Percentiles rank a stretch among this genome's conserved stretches.
phyloP scores from a whole-genome alignment of 2,888 invertebrate species.

The Drosophila aldrichi region DNA sequence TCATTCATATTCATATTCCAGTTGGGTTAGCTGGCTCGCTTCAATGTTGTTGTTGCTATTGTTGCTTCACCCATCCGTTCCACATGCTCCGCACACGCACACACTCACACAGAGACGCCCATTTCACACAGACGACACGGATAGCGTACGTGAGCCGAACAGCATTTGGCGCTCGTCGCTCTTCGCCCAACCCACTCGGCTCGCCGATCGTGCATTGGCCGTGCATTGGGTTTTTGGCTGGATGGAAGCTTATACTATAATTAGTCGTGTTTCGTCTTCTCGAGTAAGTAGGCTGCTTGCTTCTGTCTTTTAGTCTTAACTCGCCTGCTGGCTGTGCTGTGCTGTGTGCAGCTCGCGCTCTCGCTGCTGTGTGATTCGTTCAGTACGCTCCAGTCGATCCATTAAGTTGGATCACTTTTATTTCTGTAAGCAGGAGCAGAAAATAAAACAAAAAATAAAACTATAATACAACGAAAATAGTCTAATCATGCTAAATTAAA shows the following conservation, averaged over 20 bases:
- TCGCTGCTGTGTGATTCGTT: constrained; percentile 66
- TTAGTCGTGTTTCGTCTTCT: constrained; percentile 85
- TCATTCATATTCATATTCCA: constrained; percentile 66
- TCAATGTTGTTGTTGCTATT: constrained; percentile 49
- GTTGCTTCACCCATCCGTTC: constrained; percentile 68
- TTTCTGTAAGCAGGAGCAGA: constrained; percentile 59
- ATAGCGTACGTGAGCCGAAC: constrained; percentile 64
- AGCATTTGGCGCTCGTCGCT: constrained; percentile 24
- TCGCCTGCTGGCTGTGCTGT: constrained; percentile 40
- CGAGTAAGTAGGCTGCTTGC: constrained; percentile 84
- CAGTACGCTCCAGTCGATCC: constrained; percentile 85
- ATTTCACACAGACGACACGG: constrained; percentile 59
- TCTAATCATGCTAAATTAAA: not conserved
- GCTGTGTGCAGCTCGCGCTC: constrained; percentile 59
- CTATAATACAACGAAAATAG: not conserved
- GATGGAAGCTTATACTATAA: constrained; percentile 83
- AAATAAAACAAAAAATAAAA: constrained; percentile 1
- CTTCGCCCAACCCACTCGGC: constrained; percentile 13
- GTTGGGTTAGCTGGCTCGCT: constrained; percentile 52
- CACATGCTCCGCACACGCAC: constrained; percentile 40
- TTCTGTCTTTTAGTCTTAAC: constrained; percentile 52
- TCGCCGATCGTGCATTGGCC: constrained; percentile 34
- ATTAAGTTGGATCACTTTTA: constrained; percentile 82
- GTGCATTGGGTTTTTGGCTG: constrained; percentile 68
- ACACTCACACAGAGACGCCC: constrained; percentile 20